Evolutionary conservation across 2,797 vertebrate genomes (phyloP), one percentile per base, ranked within the genome.

Genomic region (Simalia tracyae): DNA sequence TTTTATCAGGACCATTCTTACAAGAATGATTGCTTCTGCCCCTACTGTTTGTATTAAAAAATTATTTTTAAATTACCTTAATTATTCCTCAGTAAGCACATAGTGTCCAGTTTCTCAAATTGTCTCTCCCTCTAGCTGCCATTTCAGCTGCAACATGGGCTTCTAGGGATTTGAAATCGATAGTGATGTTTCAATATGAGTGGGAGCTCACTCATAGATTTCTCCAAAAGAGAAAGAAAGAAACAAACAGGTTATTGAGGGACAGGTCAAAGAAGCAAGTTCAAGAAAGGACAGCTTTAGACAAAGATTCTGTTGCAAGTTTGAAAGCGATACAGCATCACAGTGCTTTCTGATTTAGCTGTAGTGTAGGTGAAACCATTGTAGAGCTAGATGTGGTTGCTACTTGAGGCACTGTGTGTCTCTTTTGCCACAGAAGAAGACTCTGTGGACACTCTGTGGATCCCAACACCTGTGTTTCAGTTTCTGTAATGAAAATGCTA

Each of bases 1-100:
- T 93, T 95, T 95, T 90, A 76, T 54, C 36, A 84, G 46, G 57
- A 46, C 2, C 0, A 61, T 92, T 93, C 8, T 9, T 3, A 66
- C 12, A 60, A 88, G 89, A 26, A 59, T 86, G 19, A 14, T 12
- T 93, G 2, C 61, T 93, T 5, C 1, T 14, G 64, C 2, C 56
- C 1, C 81, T 85, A 89, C 15, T 93, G 92, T 7, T 11, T 66
- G 8, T 14, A 0, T 59, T 61, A 89, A 87, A 10, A 63, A 46
- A 92, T 93, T 88, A 24, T 92, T 59, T 5, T 6, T 24, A 42
- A 81, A 36, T 89, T 93, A 17, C 2, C 7, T 92, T 90, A 2
- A 72, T 63, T 0, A 6, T 2, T 31, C 8, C 72, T 12, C 11
- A 2, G 0, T 63, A 1, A 66, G 26, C 14, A 26, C 4, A 42